These are phyloP conservation scores for Ornithoptera priamus DNA, from an alignment of 2,888 invertebrate species.

Conservation along the genomic window DNA sequence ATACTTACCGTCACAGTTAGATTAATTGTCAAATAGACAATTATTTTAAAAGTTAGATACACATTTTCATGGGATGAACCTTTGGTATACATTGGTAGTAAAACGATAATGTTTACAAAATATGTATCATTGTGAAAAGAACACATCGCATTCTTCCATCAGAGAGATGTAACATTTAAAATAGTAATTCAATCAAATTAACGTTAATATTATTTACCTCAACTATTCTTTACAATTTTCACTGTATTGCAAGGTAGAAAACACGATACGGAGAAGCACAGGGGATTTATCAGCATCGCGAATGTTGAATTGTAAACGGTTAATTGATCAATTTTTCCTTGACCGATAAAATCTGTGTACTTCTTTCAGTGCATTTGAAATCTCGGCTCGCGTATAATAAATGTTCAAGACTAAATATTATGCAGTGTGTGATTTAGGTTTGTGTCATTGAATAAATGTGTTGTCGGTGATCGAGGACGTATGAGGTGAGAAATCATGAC, in stretches of 20 bases:
- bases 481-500: conserved; percentile 63
- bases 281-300: conserved; percentile 54
- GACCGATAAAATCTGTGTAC: conserved; percentile 11
- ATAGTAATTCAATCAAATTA: no score
- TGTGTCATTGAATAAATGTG: conserved; percentile 41
- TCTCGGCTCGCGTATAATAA: background rate
- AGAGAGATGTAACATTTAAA: no score
- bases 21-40: no score
- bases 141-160: no score
- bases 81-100: no score
- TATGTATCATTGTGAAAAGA: no score
- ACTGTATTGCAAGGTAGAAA: conserved; percentile 28
- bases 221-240: no score
- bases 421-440: conserved; percentile 5
- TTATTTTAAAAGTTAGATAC: no score
- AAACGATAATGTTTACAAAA: no score
- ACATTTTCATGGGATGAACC: no score
- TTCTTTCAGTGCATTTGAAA: conserved; percentile 8
- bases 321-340: conserved; percentile 26
- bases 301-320: conserved; percentile 45
- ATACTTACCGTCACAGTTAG: no score
- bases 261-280: conserved; percentile 21
- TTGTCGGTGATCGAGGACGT: conserved; percentile 46
- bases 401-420: conserved; percentile 12
- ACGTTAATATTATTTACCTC: no score